Conservation (phyloP, 1,140 invertebrate genomes). For the Pseudomyrmex flavicornis region DNA sequence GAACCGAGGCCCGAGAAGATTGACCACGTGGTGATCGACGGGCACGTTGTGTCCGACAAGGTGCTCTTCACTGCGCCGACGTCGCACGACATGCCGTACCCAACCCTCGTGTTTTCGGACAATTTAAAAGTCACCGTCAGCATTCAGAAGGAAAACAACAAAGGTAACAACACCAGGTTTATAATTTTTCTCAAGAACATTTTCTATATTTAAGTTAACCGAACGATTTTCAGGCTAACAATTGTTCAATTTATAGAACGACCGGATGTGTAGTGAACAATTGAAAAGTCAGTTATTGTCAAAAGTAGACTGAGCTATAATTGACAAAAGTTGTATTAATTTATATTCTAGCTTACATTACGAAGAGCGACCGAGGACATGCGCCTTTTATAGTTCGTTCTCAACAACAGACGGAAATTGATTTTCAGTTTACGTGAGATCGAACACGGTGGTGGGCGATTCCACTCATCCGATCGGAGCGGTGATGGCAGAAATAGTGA, state of each 20-base stretch:
- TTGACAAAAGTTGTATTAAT: no score
- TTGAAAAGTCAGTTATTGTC: no score
- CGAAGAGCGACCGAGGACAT: no score
- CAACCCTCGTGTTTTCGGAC: slow-evolving; percentile 92
- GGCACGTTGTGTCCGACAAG: slow-evolving; percentile 94
- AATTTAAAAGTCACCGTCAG: slow-evolving; percentile 93
- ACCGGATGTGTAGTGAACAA: no score
- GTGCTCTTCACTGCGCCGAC: slow-evolving; percentile 95
- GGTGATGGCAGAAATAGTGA: slow-evolving; percentile 94
- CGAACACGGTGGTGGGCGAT: slow-evolving; percentile 93
- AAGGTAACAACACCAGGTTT: slow-evolving; percentile 43
- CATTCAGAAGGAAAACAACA: slow-evolving; percentile 88
- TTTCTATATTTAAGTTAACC: no score
- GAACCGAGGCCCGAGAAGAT: slow-evolving; percentile 89
- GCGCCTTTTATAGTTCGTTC: no score
- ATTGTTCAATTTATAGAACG: no score
- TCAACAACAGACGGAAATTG: neutral
- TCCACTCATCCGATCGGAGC: slow-evolving; percentile 91
- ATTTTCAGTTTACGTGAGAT: slow-evolving; percentile 93
- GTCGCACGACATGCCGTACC: slow-evolving; percentile 88
- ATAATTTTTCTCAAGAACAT: no score
- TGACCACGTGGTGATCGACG: slow-evolving; percentile 94
- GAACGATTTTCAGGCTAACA: no score
- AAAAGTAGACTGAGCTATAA: no score
- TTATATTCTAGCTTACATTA: no score